These are phyloP conservation scores for Oreochromis grahami DNA, from an alignment of 2,797 vertebrate genomes.

Conservation along the genomic window DNA sequence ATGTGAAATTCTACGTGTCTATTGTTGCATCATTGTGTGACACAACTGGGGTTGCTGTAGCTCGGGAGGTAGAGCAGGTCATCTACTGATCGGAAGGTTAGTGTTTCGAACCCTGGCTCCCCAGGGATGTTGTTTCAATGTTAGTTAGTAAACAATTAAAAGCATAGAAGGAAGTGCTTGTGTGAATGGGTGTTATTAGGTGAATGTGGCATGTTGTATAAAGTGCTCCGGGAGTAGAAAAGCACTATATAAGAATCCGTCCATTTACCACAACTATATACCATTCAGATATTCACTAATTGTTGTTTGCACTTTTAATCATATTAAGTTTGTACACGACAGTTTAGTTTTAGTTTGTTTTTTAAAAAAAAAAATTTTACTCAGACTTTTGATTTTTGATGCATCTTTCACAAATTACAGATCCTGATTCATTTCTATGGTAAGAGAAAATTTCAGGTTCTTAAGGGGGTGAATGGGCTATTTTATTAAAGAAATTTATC, in stretches of 20 bases:
- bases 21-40: neutral
- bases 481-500: neutral
- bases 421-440: neutral
- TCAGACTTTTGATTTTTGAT: neutral
- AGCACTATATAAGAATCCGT: neutral
- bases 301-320: neutral
- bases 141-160: neutral
- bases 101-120: rapidly evolving
- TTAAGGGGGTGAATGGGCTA: neutral
- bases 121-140: neutral
- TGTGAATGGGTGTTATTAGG: neutral
- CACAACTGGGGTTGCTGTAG: neutral
- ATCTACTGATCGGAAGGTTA: rapidly evolving
- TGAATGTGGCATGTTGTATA: rapidly evolving
- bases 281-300: neutral
- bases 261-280: neutral
- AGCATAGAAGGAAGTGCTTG: neutral
- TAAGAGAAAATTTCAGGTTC: neutral
- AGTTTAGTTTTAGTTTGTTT: neutral
- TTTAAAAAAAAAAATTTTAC: neutral
- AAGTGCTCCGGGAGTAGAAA: neutral
- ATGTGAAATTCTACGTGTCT: neutral
- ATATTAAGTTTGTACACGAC: neutral
- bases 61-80: neutral
- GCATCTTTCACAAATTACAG: neutral